Evolutionary conservation across 1,140 invertebrate species (phyloP).

Genomic region (Heliconius hermathena): DNA sequence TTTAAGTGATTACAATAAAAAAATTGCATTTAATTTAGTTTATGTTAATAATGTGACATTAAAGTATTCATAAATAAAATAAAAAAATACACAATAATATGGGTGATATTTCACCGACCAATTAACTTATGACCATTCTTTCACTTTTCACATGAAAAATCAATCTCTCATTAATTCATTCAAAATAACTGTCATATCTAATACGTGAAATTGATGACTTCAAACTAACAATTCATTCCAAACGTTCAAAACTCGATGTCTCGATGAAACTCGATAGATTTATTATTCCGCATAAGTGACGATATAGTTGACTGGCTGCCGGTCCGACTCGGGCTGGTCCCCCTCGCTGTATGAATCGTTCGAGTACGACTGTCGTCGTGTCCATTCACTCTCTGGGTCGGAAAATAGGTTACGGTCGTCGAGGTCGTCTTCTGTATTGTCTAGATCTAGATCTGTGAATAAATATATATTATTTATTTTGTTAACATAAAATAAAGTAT

Average conservation of each 20-base stretch:
- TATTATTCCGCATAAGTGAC: constrained; percentile 44
- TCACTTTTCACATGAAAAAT: background rate
- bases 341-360: constrained; percentile 55
- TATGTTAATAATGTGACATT: background rate
- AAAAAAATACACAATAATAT: background rate
- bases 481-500: no score
- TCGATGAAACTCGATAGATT: background rate
- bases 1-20: no score
- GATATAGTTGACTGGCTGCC: constrained; percentile 34
- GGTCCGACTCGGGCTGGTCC: constrained; percentile 74
- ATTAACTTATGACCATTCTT: no score
- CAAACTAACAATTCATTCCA: background rate
- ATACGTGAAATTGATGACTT: background rate
- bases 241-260: background rate
- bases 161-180: background rate
- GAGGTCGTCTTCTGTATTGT: constrained; percentile 63
- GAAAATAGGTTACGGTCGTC: constrained; percentile 78
- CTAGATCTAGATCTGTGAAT: constrained; percentile 54
- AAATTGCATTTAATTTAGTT: background rate
- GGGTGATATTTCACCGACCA: no score
- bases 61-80: background rate
- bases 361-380: constrained; percentile 44
- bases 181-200: background rate
- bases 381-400: constrained; percentile 79
- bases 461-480: background rate